Conservation (phyloP, 2,113 vertebrate species). For the Chaetops frenatus region DNA sequence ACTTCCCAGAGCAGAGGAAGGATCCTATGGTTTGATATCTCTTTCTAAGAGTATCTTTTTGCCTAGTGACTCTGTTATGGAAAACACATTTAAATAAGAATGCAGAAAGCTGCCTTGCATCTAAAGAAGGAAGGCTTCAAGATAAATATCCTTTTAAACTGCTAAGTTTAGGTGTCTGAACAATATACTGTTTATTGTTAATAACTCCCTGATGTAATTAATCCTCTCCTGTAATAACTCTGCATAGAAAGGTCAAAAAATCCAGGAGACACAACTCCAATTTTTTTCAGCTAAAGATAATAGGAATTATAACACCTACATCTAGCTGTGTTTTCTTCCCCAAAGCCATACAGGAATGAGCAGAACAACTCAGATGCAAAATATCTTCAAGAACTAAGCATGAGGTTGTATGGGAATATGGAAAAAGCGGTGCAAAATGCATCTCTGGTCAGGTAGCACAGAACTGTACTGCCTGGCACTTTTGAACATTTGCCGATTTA, state of each 20-base stretch:
- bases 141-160: background rate
- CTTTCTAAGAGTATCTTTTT: background rate
- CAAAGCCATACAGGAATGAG: background rate
- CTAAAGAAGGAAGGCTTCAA: background rate
- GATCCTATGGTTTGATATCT: background rate
- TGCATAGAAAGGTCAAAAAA: background rate
- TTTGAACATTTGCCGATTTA: background rate
- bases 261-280: background rate
- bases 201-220: background rate
- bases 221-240: background rate
- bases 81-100: background rate
- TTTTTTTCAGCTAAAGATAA: background rate
- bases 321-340: background rate
- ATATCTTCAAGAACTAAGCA: background rate
- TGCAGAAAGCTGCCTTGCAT: background rate
- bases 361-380: background rate
- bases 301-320: background rate
- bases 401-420: background rate
- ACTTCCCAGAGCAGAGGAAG: background rate
- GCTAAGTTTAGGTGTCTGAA: background rate
- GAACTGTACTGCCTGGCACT: background rate
- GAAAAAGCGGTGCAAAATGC: background rate
- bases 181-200: background rate
- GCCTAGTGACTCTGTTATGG: background rate
- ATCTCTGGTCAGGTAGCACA: background rate